phyloP scores from a whole-genome alignment of 2,888 invertebrate species.

The Lithophane socia region DNA sequence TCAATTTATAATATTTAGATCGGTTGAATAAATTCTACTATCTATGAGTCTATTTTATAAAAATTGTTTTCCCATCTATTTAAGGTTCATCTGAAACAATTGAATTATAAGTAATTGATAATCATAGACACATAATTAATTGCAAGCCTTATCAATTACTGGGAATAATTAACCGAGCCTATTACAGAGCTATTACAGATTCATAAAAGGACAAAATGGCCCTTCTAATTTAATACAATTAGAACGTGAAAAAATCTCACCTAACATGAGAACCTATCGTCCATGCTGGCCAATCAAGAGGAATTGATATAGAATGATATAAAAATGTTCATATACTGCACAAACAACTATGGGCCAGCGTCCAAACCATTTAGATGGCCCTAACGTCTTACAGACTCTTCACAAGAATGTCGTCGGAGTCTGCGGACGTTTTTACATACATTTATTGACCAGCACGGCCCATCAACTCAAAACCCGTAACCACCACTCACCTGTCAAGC shows the following conservation, averaged over 20 bases:
- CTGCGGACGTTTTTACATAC: constrained; percentile 85
- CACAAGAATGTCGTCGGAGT: constrained; percentile 84
- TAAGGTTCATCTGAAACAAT: neutral
- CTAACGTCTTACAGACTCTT: constrained; percentile 77
- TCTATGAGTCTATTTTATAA: neutral
- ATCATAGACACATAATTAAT: constrained; percentile 36
- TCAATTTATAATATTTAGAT: neutral
- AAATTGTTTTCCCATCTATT: neutral
- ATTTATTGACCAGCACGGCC: constrained; percentile 80
- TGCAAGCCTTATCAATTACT: constrained; percentile 28
- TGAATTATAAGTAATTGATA: neutral
- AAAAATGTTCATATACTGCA: constrained; percentile 53
- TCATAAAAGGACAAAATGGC: constrained; percentile 39
- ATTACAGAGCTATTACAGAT: constrained; percentile 36
- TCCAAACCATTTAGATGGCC: constrained; percentile 79
- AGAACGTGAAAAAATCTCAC: constrained; percentile 55
- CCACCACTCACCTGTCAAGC: constrained; percentile 7
- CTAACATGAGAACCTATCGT: constrained; percentile 26
- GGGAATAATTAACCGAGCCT: constrained; percentile 5
- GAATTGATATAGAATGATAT: constrained; percentile 45
- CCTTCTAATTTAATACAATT: constrained; percentile 42
- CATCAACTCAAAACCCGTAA: constrained; percentile 47
- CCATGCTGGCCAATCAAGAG: constrained; percentile 17
- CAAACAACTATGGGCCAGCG: constrained; percentile 52
- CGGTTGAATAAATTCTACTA: neutral